phyloP scores from a whole-genome alignment of 1,140 invertebrate genomes.

The Drosophila malerkotliana region DNA sequence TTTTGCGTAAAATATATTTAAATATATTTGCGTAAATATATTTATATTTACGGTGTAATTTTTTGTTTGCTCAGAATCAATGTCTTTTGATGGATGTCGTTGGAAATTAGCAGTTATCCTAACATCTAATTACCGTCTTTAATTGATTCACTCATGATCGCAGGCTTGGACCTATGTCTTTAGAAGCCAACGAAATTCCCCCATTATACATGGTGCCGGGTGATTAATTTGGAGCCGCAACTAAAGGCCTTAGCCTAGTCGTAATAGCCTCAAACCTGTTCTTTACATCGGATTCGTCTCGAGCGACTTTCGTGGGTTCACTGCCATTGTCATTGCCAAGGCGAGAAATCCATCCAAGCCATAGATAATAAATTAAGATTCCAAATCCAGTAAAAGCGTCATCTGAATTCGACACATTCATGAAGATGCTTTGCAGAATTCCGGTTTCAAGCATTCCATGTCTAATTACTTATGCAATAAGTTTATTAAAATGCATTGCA shows the following conservation, averaged over 20 bases:
- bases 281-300: constrained; percentile 30
- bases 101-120: constrained; percentile 39
- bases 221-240: constrained; percentile 58
- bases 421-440: constrained; percentile 24
- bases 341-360: constrained; percentile 21
- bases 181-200: constrained; percentile 28
- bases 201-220: constrained; percentile 33
- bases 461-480: constrained; percentile 9
- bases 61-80: constrained; percentile 18
- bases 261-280: constrained; percentile 52
- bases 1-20: background rate
- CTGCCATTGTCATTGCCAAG: constrained; percentile 35
- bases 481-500: constrained; percentile 54
- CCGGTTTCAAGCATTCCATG: constrained; percentile 25
- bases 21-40: too few relatives aligned
- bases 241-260: constrained; percentile 36
- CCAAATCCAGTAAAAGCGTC: constrained; percentile 12
- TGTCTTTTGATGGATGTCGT: constrained; percentile 40
- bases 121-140: constrained; percentile 60
- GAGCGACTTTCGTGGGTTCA: constrained; percentile 29
- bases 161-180: constrained; percentile 13
- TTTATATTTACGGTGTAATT: too few relatives aligned
- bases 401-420: constrained; percentile 32
- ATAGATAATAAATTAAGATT: constrained; percentile 38
- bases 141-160: constrained; percentile 37